Base-by-base conservation (phyloP, 35 echinoderm and acorn worm genomes). In the Ophiothrix spiculata region DNA sequence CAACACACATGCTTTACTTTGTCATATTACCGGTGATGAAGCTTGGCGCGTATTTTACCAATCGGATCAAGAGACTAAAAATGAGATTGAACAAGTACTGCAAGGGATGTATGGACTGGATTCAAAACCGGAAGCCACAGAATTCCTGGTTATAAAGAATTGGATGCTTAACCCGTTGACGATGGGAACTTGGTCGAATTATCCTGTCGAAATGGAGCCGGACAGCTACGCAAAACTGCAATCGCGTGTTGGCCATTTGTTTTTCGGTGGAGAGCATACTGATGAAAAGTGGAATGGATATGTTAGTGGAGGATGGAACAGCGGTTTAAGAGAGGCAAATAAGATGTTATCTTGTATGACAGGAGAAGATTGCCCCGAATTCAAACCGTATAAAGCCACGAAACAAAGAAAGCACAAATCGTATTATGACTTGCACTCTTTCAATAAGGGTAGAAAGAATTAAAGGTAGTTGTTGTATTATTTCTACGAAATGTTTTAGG, bases 211-310 rank as follows among this genome's bases (percentile, higher is more conserved):
- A 81, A 38, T 88, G 19, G 35, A 41, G 23, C 37, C 6, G 31
- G 46, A 88, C 25, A 81, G 86, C 49, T 56, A 37, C 56, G 39
- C 16, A 0, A 56, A 49, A 12, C 77, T 88, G 40, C 15, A 88
- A 40, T 34, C 76, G 25, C 76, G 77, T 3, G 86, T 88, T 14
- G 45, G 74, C 36, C 77, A 39, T 33, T 13, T 88, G 13, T 88
- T 80, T 33, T 88, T 88, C 56, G 86, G 77, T 6, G 86, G 86
- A 15, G 86, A 88, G 40, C 40, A 17, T 2, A 88, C 86, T 3
- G 41, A 38, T 14, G 32, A 36, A 0, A 40, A 39, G 14, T 75
- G 76, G 39, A 40, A 38, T 29, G 36, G 78, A 36, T 36, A 32
- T 28, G 36, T 80, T 19, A 39, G 42, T n/a, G 78, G 78, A 39